Percentiles rank a stretch among this genome's conserved stretches.
These are phyloP conservation scores for Amblyjoppa proteus DNA, from an alignment of 2,888 invertebrate genomes.

Conservation along the genomic window DNA sequence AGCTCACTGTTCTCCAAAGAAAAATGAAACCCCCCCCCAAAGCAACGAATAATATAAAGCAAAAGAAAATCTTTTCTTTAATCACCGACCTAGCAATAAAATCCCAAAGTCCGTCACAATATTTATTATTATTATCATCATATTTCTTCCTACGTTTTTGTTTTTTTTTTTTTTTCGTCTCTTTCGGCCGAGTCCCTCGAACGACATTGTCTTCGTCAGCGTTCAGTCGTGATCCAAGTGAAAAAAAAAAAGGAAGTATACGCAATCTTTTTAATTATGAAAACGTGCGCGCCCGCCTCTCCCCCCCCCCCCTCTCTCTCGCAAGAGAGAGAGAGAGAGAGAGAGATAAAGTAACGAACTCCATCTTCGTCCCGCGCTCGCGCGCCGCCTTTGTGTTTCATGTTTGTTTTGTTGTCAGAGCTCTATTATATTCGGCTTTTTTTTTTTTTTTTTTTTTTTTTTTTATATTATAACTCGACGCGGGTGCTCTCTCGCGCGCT, in stretches of 20 bases:
- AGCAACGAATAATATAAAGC: conserved; percentile 1
- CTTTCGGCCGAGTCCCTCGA: conserved; percentile 26
- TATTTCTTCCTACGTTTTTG: conserved; percentile 22
- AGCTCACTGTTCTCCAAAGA: neutral
- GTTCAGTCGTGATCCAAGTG: conserved; percentile 30
- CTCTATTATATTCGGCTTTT: conserved; percentile 82
- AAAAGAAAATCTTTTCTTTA: conserved; percentile 43
- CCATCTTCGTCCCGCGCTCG: conserved; percentile 27
- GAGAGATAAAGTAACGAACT: neutral
- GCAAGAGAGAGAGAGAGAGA: neutral
- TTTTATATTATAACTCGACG: conserved; percentile 74
- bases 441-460: conserved; percentile 63
- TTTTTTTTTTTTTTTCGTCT: conserved; percentile 28
- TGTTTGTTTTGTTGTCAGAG: conserved; percentile 84
- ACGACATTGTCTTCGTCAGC: conserved; percentile 56
- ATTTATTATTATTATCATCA: conserved; percentile 18
- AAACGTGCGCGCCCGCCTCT: conserved; percentile 66
- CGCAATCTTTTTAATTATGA: conserved; percentile 77
- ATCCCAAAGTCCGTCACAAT: conserved; percentile 29
- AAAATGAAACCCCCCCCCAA: conserved; percentile 14
- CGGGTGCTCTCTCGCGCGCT: conserved; percentile 64
- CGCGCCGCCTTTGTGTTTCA: conserved; percentile 83
- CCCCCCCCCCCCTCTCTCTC: conserved; percentile 11
- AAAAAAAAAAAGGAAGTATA: conserved; percentile 66
- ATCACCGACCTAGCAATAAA: conserved; percentile 57